Base-by-base conservation (phyloP, 2,888 invertebrate genomes). In the Drosophila atroscutellata region DNA sequence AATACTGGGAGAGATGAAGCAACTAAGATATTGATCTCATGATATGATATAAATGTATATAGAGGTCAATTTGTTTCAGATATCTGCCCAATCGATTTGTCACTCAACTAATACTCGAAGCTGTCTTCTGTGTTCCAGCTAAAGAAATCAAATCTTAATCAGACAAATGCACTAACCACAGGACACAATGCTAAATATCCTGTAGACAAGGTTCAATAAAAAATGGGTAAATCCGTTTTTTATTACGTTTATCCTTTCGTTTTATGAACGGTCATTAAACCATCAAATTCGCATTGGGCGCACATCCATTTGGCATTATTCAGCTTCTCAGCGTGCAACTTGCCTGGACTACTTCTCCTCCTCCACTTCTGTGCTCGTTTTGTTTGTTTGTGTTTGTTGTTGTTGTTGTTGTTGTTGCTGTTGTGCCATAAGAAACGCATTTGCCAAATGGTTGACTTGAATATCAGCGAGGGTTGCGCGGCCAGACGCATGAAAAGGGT, bases 211-310 rank as follows among this genome's bases (percentile, higher is more conserved):
- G 39, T 55, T 30, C 36, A 37, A 32, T 50, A 49, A 37, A n/a
- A 56, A 52, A 60, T 20, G 37, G 8, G 26, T 59, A 42, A 76
- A 79, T 81, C 65, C 62, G 47, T 52, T 85, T 83, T 83, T 88
- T 85, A 83, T 85, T 72, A 68, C 79, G 57, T 64, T 76, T 68
- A 79, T 76, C 82, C 80, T 56, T 64, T 64, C 66, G 62, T 68
- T 88, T 83, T 88, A 88, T 83, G 89, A 69, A 28, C 50, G 56
- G 47, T 56, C 70, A 77, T 77, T 70, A 77, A 77, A 61, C 80
- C 88, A 83, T 83, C 80, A 88, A 85, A 86, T 75, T 82, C 88
- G 50, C 74, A 87, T 82, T 61, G 67, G 62, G n/a, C 70, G 36
- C 63, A 59, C 68, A 72, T 74, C 65, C 51, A 74, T 77, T 74